phyloP scores from a whole-genome alignment of 2,888 invertebrate species.

The Noctua janthina region DNA sequence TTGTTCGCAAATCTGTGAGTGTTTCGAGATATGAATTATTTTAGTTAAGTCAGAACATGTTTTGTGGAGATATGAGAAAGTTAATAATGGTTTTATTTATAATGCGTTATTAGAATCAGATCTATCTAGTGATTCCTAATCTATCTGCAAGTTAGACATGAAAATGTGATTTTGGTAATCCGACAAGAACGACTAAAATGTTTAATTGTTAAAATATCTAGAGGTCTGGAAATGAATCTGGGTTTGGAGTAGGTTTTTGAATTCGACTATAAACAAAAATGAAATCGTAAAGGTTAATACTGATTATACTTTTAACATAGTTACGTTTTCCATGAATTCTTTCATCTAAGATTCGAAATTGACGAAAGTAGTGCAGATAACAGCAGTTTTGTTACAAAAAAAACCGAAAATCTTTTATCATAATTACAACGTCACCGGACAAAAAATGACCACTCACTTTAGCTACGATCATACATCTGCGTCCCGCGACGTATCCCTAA shows the following conservation, averaged over 20 bases:
- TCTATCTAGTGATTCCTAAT: not conserved
- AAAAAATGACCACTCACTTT: slow-evolving; percentile 46
- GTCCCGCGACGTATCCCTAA: slow-evolving; percentile 68
- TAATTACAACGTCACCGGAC: slow-evolving; percentile 18
- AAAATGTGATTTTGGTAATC: not conserved
- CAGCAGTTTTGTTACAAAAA: not conserved
- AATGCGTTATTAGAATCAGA: not conserved
- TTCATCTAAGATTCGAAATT: not conserved
- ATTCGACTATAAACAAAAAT: not conserved
- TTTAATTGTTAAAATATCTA: not conserved
- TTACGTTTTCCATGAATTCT: not conserved
- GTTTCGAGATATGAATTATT: slow-evolving; percentile 39
- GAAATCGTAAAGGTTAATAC: not conserved
- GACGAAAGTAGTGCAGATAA: not conserved
- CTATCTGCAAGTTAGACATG: not conserved
- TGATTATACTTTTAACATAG: not conserved
- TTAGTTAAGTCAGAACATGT: slow-evolving; percentile 25
- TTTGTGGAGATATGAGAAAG: slow-evolving; percentile 2
- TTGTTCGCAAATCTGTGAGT: slow-evolving; percentile 58
- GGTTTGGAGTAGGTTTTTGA: not conserved
- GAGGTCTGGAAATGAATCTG: not conserved
- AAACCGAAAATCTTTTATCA: not conserved
- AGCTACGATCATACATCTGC: slow-evolving; percentile 45
- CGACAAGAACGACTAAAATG: not conserved
- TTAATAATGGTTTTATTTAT: not conserved